A percentile compares a stretch with the other conserved stretches of the same genome.
These are phyloP conservation scores for Calyptommatus sinebrachiatus DNA, from an alignment of 2,113 vertebrate genomes.

Conservation along the genomic window DNA sequence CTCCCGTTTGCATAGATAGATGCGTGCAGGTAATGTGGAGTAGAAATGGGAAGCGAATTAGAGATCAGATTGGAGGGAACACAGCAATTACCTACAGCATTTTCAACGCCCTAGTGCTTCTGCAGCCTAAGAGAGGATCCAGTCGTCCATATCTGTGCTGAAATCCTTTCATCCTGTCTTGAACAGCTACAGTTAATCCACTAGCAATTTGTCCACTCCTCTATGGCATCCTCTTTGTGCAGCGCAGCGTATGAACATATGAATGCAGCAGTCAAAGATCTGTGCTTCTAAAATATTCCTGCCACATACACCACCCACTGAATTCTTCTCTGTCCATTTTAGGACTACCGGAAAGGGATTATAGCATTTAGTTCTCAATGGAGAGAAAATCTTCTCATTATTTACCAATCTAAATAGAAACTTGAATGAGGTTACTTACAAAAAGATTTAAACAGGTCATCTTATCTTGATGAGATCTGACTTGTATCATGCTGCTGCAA, in stretches of 20 bases:
- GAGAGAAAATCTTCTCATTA: not conserved
- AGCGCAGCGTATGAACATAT: not conserved
- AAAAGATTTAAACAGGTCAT: not conserved
- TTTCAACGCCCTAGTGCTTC: no score
- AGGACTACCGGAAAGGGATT: not conserved
- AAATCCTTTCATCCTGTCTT: not conserved
- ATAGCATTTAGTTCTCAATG: not conserved
- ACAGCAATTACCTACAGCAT: no score
- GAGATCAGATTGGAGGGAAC: no score
- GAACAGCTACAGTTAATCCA: not conserved
- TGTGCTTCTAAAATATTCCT: not conserved
- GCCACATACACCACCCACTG: not conserved
- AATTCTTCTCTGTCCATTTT: not conserved
- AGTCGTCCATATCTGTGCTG: not conserved
- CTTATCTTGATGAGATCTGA: not conserved
- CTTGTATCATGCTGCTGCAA: conserved; percentile 8
- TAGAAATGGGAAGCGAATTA: no score
- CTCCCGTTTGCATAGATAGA: no score
- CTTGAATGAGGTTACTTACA: conserved; percentile 15
- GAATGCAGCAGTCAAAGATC: not conserved
- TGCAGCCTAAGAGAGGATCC: not conserved
- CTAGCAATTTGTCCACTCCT: not conserved
- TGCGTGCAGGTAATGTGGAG: no score
- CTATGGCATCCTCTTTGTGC: not conserved
- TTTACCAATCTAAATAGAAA: conserved; percentile 7